Conservation (phyloP, 2,113 vertebrate species). For the Barnardius zonarius region DNA sequence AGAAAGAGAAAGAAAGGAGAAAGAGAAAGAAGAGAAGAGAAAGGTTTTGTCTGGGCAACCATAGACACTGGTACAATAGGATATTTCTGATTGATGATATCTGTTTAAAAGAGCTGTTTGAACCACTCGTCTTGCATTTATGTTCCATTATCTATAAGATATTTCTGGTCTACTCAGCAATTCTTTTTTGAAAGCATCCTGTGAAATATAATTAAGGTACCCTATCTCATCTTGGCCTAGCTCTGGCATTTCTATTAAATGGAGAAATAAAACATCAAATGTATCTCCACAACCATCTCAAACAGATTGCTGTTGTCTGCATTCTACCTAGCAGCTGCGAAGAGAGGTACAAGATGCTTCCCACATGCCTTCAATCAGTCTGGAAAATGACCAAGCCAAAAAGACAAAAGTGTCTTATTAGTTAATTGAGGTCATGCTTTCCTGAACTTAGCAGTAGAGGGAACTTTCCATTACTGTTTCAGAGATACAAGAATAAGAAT, state of each 20-base stretch:
- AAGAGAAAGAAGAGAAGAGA: fast-evolving
- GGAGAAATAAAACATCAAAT: neutral
- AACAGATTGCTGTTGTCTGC: neutral
- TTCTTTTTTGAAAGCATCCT: conserved; percentile 10
- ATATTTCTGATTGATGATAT: conserved; percentile 37
- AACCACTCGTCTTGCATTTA: neutral
- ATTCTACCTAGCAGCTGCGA: neutral
- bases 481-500: neutral
- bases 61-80: neutral
- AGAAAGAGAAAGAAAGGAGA: fast-evolving
- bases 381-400: neutral
- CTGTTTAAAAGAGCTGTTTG: conserved; percentile 12
- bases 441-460: neutral
- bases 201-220: conserved; percentile 28
- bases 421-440: neutral
- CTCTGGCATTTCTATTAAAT: neutral
- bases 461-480: neutral
- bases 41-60: neutral
- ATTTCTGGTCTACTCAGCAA: conserved; percentile 31
- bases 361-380: neutral
- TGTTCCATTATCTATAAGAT: neutral
- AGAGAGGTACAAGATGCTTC: neutral
- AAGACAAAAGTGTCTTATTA: neutral
- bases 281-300: neutral
- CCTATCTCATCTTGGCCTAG: neutral